Conservation (phyloP, 2,797 vertebrate genomes). For the Lates japonicus region DNA sequence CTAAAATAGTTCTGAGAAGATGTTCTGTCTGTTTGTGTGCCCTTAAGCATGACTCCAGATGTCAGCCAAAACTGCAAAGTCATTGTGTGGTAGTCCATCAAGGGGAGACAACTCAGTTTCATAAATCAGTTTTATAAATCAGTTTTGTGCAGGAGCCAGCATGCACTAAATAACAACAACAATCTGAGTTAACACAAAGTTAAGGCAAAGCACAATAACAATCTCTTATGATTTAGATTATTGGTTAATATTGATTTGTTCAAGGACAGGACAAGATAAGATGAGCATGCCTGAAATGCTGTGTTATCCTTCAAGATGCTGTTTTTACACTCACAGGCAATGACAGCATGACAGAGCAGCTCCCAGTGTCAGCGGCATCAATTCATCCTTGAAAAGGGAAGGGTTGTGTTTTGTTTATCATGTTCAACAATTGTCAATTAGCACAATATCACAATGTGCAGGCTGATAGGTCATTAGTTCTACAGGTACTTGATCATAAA, state of each 20-base stretch:
- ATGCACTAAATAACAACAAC: background rate
- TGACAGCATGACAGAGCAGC: background rate
- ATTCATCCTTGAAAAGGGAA: background rate
- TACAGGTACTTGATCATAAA: too few species aligned
- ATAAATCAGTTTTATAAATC: conserved; percentile 23
- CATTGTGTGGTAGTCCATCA: conserved; percentile 22
- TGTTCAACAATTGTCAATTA: background rate
- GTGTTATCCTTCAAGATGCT: too few species aligned
- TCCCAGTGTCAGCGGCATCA: background rate
- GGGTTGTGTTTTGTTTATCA: background rate
- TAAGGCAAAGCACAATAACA: background rate
- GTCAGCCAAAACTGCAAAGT: conserved; percentile 51
- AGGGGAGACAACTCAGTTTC: background rate
- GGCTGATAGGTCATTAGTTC: background rate
- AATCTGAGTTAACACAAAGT: background rate
- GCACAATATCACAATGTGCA: background rate
- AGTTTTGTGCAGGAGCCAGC: background rate
- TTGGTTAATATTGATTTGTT: too few species aligned
- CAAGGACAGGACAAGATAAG: too few species aligned
- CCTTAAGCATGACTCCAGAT: background rate
- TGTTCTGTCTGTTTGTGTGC: background rate
- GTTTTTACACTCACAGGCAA: too few species aligned
- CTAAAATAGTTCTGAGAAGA: background rate
- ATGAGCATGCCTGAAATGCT: too few species aligned
- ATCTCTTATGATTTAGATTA: too few species aligned